phyloP scores from a whole-genome alignment of 2,888 invertebrate genomes.

The Drosophila kuntzei region DNA sequence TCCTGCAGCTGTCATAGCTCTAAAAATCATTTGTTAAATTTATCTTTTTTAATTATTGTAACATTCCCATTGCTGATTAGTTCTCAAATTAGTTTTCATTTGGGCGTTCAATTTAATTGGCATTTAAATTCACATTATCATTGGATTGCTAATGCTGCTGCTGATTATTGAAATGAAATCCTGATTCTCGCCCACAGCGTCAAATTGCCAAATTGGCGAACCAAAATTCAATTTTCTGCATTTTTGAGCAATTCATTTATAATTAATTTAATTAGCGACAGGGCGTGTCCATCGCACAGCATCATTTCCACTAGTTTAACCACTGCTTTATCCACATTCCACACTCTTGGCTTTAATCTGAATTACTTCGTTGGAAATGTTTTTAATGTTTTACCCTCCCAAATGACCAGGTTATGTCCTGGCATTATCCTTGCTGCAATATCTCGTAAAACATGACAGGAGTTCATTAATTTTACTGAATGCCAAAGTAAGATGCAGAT shows the following conservation, averaged over 20 bases:
- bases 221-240: conserved; percentile 61
- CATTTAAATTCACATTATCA: conserved; percentile 59
- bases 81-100: conserved; percentile 22
- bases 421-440: conserved; percentile 1
- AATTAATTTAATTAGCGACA: conserved; percentile 66
- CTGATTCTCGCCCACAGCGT: conserved; percentile 16
- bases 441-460: conserved; percentile 4
- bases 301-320: neutral
- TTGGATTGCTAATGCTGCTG: conserved; percentile 12
- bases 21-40: neutral
- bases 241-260: conserved; percentile 48
- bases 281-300: neutral
- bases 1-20: too few relatives aligned
- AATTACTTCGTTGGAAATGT: neutral
- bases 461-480: conserved; percentile 37
- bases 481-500: conserved; percentile 27
- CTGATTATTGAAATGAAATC: conserved; percentile 61
- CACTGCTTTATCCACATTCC: neutral
- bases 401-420: neutral
- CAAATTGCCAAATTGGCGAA: conserved; percentile 46
- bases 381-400: conserved; percentile 7
- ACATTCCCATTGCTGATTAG: conserved; percentile 8
- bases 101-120: conserved; percentile 61
- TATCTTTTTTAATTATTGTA: conserved; percentile 4
- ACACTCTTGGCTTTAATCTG: conserved; percentile 14